Conservation (phyloP, 2,888 invertebrate genomes). For the Caenorhabditis japonica region DNA sequence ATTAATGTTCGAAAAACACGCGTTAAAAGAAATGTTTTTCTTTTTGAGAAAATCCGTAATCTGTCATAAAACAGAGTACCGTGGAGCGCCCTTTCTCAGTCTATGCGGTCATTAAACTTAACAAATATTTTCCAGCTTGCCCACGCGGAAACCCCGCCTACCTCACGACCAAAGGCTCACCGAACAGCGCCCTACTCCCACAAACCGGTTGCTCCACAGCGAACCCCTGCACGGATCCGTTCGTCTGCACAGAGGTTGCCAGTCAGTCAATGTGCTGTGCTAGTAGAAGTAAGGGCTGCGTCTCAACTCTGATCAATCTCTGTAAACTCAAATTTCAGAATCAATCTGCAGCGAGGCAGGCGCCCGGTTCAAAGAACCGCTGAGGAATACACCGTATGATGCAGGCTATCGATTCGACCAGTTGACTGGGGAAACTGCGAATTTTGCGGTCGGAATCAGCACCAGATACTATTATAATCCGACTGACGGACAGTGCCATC, state of each 20-base stretch:
- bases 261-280: constrained; percentile 66
- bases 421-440: constrained; percentile 60
- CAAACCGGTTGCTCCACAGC: constrained; percentile 61
- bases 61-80: too few species aligned
- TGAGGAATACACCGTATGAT: constrained; percentile 54
- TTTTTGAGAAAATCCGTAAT: too few species aligned
- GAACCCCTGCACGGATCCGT: constrained; percentile 63
- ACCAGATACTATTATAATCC: constrained; percentile 67
- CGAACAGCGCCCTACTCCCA: constrained; percentile 37
- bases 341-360: constrained; percentile 62
- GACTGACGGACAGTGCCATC: constrained; percentile 65
- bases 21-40: too few species aligned
- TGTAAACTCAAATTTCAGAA: constrained; percentile 49
- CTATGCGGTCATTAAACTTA: background rate
- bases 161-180: constrained; percentile 52
- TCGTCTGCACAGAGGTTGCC: constrained; percentile 62
- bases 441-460: constrained; percentile 60
- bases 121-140: constrained; percentile 54
- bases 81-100: too few species aligned
- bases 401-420: constrained; percentile 64
- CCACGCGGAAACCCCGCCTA: constrained; percentile 64
- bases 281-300: constrained; percentile 50
- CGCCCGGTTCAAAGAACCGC: constrained; percentile 50
- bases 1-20: too few species aligned
- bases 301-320: background rate